Conservation (phyloP, 1,140 invertebrate genomes). For the Arion vulgaris region DNA sequence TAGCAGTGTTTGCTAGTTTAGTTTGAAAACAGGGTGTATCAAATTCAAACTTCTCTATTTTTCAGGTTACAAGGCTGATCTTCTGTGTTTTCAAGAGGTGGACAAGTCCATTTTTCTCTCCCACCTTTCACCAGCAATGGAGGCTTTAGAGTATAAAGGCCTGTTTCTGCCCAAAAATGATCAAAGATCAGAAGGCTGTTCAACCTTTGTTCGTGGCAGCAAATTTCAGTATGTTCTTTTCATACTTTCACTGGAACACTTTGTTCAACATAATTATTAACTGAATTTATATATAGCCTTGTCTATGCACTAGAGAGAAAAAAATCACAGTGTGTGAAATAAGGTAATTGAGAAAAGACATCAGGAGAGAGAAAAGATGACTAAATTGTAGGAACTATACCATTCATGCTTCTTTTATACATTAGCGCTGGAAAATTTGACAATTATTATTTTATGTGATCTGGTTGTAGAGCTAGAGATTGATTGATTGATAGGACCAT, state of each 20-base stretch:
- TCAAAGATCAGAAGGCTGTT: conserved; percentile 83
- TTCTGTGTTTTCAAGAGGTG: conserved; percentile 94
- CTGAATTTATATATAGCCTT: background rate
- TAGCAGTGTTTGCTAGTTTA: too few species aligned
- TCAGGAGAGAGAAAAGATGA: too few species aligned
- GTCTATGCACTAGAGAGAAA: background rate
- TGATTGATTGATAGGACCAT: too few species aligned
- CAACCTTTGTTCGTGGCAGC: conserved; percentile 79
- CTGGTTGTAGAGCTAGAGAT: too few species aligned
- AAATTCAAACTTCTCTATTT: conserved; percentile 32
- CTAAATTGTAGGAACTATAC: too few species aligned
- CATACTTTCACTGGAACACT: background rate
- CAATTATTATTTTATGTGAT: too few species aligned
- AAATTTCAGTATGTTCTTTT: conserved; percentile 65
- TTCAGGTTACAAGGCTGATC: conserved; percentile 88
- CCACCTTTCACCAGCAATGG: conserved; percentile 80
- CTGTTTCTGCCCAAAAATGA: conserved; percentile 82
- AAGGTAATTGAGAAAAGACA: too few species aligned
- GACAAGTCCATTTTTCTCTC: conserved; percentile 84
- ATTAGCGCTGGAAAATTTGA: too few species aligned
- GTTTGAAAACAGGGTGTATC: too few species aligned
- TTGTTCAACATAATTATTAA: background rate
- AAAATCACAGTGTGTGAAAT: too few species aligned
- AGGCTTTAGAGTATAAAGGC: conserved; percentile 76
- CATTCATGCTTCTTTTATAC: too few species aligned